Base-by-base conservation (phyloP, 2,113 vertebrate genomes). In the Perca schrenkii region DNA sequence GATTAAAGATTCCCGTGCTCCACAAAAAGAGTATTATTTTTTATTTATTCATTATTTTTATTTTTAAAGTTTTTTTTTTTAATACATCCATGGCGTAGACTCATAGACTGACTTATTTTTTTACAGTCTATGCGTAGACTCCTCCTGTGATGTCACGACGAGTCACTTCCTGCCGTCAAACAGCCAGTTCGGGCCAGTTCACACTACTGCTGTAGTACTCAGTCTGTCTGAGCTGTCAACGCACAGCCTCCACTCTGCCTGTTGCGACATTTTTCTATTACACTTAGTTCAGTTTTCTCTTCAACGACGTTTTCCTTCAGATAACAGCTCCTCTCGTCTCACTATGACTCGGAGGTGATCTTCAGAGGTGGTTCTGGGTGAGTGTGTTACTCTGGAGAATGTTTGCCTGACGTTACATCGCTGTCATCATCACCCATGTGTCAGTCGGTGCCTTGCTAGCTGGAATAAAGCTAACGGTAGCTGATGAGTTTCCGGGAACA, bases 261-360 rank as follows among this genome's bases (percentile, higher is more conserved):
- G 75, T 54, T 49, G 56, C 74, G 75, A 75, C 88, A 74, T 80
- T 84, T 78, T 54, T 19, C 74, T 50, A 6, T n/a, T 10, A 21
- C 79, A 81, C 66, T 17, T 62, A 14, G 81, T 65, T 67, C 73
- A 0, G 11, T 13, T 76, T n/a, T 14, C n/a, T 61, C 62, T 74
- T 75, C 81, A 80, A 84, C 85, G 68, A 87, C 89, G 86, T 81
- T 73, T 88, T 56, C 77, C 64, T 80, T 78, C 81, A 90, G 85
- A 92, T 92, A 92, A 87, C 83, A 84, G 72, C 85, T 14, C 8
- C 84, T 79, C 60, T 53, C 50, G 49, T 43, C 79, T 78, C 87
- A 92, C 58, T n/a, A 96, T 96, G 95, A 93, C 92, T 91, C 93
- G 91, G 22, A 96, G 95, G 93, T 96, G 95, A 96, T 96, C 94